These are phyloP conservation scores for Motacilla tschutschensis DNA, from an alignment of 2,113 vertebrate species.

Conservation along the genomic window DNA sequence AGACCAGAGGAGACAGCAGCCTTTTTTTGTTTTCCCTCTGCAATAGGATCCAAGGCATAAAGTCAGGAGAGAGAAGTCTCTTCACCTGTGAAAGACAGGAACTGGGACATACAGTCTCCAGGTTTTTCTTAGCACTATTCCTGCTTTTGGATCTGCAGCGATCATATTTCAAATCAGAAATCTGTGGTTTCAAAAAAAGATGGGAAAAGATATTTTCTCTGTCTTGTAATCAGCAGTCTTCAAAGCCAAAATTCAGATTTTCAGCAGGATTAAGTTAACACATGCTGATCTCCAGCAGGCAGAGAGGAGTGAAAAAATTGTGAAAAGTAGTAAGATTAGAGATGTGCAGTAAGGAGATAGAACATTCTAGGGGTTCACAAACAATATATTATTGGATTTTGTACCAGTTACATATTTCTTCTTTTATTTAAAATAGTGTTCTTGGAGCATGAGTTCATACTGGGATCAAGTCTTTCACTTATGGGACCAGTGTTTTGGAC, in stretches of 20 bases:
- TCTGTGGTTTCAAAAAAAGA: neutral
- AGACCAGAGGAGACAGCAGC: neutral
- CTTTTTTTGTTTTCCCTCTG: neutral
- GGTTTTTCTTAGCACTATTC: neutral
- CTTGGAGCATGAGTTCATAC: neutral
- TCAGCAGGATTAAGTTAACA: neutral
- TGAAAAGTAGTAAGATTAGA: neutral
- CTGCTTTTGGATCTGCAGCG: neutral
- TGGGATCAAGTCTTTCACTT: neutral
- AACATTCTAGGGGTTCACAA: neutral
- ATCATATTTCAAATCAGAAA: neutral
- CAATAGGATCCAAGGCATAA: neutral
- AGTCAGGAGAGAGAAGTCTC: neutral
- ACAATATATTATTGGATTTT: neutral
- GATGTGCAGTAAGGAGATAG: neutral
- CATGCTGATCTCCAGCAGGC: neutral
- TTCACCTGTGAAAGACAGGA: neutral
- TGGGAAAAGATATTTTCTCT: neutral
- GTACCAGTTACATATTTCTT: neutral
- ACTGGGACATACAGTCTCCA: neutral
- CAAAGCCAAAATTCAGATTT: neutral
- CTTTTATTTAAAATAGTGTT: neutral
- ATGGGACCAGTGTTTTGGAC: neutral
- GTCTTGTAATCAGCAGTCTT: neutral
- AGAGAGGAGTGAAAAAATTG: neutral